Evolutionary conservation across 2,113 vertebrate genomes (phyloP).

Genomic region (Pandion haliaetus): DNA sequence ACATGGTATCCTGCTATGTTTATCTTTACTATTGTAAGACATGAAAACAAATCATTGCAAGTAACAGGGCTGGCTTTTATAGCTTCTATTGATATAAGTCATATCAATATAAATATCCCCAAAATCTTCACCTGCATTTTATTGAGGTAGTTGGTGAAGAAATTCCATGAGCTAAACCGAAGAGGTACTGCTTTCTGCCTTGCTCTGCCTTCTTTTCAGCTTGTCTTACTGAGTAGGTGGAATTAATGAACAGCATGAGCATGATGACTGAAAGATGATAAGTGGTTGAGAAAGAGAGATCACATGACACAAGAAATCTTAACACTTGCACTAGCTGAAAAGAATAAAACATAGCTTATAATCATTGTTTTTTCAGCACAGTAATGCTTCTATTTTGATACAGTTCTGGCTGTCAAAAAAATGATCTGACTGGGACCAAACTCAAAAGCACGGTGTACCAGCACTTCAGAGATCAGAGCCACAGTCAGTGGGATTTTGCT

Average conservation of each 20-base stretch:
- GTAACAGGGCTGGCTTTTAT: background rate
- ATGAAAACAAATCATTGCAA: background rate
- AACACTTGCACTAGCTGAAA: background rate
- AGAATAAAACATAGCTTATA: background rate
- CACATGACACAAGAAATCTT: slow-evolving; percentile 6
- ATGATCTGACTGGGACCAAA: slow-evolving; percentile 37
- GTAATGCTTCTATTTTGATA: slow-evolving; percentile 21
- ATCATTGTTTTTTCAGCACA: background rate
- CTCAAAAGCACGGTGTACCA: background rate
- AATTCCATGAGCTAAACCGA: background rate
- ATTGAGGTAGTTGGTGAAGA: background rate
- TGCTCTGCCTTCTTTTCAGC: background rate
- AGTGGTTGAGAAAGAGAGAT: background rate
- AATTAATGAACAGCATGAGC: background rate
- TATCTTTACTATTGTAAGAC: background rate
- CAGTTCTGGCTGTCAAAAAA: background rate
- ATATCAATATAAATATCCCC: background rate
- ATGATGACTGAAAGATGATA: background rate
- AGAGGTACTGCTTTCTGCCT: background rate
- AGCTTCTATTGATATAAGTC: background rate
- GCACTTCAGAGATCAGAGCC: slow-evolving; percentile 53
- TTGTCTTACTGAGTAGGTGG: slow-evolving; percentile 14
- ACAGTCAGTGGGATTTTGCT: slow-evolving; percentile 51
- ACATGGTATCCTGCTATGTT: background rate
- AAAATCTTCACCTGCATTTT: background rate